Evolutionary conservation across 1,140 invertebrate genomes (phyloP).

Genomic region (Metopolophium dirhodum): DNA sequence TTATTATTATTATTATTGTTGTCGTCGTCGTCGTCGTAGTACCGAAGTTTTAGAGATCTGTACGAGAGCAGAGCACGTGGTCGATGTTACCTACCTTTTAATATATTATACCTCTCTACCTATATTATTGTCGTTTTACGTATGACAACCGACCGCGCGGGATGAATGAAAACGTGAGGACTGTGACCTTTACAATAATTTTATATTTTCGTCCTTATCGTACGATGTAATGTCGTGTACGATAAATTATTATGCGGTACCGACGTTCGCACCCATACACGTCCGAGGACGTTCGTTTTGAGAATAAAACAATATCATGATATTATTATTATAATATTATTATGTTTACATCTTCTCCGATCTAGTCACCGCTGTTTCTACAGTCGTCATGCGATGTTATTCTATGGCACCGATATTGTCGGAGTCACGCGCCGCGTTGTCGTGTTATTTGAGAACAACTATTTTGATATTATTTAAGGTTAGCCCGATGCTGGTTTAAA

Average conservation of each 20-base stretch:
- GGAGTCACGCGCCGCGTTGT: not conserved
- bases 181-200: not conserved
- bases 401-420: not conserved
- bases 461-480: not conserved
- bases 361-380: not conserved
- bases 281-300: not conserved
- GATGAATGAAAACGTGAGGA: conserved; percentile 33
- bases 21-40: no score
- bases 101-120: no score
- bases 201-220: not conserved
- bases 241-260: not conserved
- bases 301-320: not conserved
- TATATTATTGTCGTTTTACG: not conserved
- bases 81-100: not conserved
- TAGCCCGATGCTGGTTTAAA: not conserved
- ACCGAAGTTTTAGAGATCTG: not conserved
- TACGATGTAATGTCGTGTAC: not conserved
- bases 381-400: not conserved
- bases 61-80: not conserved
- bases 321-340: no score
- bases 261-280: not conserved
- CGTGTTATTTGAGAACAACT: not conserved
- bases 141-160: no score
- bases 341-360: not conserved
- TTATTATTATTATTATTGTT: not conserved